Evolutionary conservation across 2,888 invertebrate genomes (phyloP), one percentile per base, ranked within the genome.

Genomic region (Amaurobius ferox): DNA sequence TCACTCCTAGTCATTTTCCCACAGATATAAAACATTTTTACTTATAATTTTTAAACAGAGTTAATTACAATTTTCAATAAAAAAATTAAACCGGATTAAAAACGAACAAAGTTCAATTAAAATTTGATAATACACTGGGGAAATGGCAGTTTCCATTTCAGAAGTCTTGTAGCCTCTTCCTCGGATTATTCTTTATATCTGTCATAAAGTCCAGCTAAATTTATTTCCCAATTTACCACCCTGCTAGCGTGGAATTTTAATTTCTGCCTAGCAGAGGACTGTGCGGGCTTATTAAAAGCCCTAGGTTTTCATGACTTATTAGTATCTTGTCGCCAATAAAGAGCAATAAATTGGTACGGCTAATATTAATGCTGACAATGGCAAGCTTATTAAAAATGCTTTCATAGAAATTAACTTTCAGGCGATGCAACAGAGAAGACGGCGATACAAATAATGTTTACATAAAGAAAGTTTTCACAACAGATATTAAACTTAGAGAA

Each of bases 331-430:
- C 83, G 70, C 76, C 66, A 83, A 77, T 76, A 83, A 83, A 77
- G 71, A 62, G 64, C 26, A 71, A 83, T 83, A 83, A 83, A 83
- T 83, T 48, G 71, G 76, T 28, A 30, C 70, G 62, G 70, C 71
- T 77, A 83, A 71, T 83, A 83, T 83, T 83, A 83, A 83, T 83
- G 70, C 48, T 83, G 83, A 83, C 83, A 83, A 83, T 76, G 83
- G 70, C 76, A 83, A 71, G 71, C 76, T 70, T 83, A 70, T 83
- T 83, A 71, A 83, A 83, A 70, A 83, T 77, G 76, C 83, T 83
- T 77, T 76, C 44, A 71, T 28, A 66, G 83, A 77, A 83, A 77
- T 77, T 70, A 77, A 83, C 66, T 83, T 83, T 70, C 62, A 6
- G 28, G 11, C 16, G n/a, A 61, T 61, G 28, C n/a, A n/a, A n/a